Percentiles rank a stretch among this genome's conserved stretches.
Conservation (phyloP, 1,140 invertebrate genomes). For the Ceratina japonica region DNA sequence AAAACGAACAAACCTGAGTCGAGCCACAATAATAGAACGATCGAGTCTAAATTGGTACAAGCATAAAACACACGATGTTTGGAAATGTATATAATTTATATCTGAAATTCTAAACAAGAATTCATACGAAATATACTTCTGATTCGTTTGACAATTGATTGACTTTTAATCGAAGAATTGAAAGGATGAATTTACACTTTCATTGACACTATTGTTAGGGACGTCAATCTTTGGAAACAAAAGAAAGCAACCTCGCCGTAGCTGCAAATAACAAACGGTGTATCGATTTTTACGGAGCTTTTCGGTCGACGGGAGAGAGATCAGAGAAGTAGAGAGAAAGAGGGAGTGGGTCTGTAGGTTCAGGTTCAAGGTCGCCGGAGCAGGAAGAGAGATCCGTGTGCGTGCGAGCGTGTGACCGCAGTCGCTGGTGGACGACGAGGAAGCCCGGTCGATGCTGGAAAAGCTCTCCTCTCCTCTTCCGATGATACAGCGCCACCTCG, state of each 20-base stretch:
- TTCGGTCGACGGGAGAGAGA: slow-evolving; percentile 25
- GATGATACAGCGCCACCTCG: slow-evolving; percentile 34
- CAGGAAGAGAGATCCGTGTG: slow-evolving; percentile 40
- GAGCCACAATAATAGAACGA: too few species aligned
- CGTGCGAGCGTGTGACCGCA: background rate
- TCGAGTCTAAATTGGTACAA: too few species aligned
- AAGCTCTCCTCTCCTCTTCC: background rate
- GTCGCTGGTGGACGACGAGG: background rate
- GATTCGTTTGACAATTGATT: too few species aligned
- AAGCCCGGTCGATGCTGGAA: slow-evolving; percentile 46
- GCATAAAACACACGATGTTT: too few species aligned
- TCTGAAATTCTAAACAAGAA: too few species aligned
- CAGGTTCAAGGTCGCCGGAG: slow-evolving; percentile 60
- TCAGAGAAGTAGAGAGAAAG: slow-evolving; percentile 14
- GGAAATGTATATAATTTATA: too few species aligned
- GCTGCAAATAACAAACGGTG: slow-evolving; percentile 31
- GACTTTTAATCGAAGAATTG: too few species aligned
- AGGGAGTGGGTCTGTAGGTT: slow-evolving; percentile 40
- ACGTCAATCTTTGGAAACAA: background rate
- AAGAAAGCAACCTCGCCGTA: background rate
- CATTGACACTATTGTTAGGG: background rate
- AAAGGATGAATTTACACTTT: too few species aligned
- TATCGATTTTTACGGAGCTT: slow-evolving; percentile 51
- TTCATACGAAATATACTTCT: too few species aligned
- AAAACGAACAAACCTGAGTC: too few species aligned